These are phyloP conservation scores for Percopsis omiscomaycus DNA, from an alignment of 2,797 vertebrate genomes.

Conservation along the genomic window DNA sequence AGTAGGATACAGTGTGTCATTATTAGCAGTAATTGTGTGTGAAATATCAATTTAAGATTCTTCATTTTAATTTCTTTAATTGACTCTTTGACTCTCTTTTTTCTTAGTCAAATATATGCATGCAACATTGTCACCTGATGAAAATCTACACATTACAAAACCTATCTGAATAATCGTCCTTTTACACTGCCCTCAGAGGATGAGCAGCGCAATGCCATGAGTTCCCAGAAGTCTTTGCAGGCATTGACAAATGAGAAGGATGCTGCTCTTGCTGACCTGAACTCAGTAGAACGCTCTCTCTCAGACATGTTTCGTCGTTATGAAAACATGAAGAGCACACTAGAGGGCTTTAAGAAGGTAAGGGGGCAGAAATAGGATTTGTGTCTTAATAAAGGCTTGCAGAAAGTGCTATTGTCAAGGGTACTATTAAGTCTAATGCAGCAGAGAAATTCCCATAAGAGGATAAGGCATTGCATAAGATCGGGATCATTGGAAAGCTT, in stretches of 20 bases:
- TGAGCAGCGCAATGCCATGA: conserved; percentile 85
- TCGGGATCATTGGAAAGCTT: conserved; percentile 21
- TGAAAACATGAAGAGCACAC: conserved; percentile 90
- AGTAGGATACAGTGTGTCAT: no score
- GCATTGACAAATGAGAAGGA: conserved; percentile 88
- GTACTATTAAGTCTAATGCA: no score
- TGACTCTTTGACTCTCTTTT: neutral
- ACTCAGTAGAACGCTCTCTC: conserved; percentile 94
- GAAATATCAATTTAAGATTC: no score
- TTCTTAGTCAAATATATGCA: neutral
- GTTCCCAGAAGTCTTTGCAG: conserved; percentile 89
- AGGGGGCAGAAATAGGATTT: neutral
- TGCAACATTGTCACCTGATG: neutral
- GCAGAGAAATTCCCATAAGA: conserved; percentile 14
- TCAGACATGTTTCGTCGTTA: conserved; percentile 95
- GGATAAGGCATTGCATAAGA: conserved; percentile 29
- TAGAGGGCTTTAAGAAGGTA: conserved; percentile 98
- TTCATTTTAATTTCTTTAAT: neutral
- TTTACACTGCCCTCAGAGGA: conserved; percentile 80
- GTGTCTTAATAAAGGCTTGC: neutral
- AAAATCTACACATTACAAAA: neutral
- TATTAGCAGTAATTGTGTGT: no score
- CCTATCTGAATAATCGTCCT: neutral
- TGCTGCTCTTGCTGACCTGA: conserved; percentile 88
- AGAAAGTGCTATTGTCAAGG: conserved; percentile 10